Percentiles rank a stretch among this genome's conserved stretches.
Conservation (phyloP, 2,888 invertebrate species). For the Sphecodes monilicornis region DNA sequence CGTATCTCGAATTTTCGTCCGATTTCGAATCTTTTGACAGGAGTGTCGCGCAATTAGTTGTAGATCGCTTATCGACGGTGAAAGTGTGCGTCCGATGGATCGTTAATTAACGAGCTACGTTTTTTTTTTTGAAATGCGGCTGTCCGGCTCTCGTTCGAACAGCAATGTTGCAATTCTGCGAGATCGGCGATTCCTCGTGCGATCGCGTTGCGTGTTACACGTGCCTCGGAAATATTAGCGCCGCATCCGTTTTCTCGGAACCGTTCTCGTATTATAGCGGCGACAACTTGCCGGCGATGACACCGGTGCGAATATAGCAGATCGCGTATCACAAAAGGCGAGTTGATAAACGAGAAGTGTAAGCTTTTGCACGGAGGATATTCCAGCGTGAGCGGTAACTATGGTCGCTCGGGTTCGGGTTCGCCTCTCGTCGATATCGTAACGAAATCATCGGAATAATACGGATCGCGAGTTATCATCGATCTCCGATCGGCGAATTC, state of each 20-base stretch:
- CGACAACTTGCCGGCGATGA: slow-evolving; percentile 68
- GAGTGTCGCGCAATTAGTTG: not conserved
- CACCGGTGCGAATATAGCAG: slow-evolving; percentile 64
- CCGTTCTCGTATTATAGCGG: slow-evolving; percentile 76
- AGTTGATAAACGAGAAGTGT: slow-evolving; percentile 63
- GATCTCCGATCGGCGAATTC: not conserved
- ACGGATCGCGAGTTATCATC: not conserved
- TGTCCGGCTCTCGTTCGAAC: not conserved
- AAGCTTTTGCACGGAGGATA: slow-evolving; percentile 47
- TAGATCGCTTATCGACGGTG: not conserved
- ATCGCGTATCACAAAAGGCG: slow-evolving; percentile 65
- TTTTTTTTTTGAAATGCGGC: not conserved
- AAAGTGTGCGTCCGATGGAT: not conserved
- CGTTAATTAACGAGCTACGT: not conserved
- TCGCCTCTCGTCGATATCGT: slow-evolving; percentile 9
- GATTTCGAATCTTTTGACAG: not conserved
- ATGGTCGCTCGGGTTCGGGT: slow-evolving; percentile 27
- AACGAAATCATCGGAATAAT: not conserved
- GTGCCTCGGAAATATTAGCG: slow-evolving; percentile 62
- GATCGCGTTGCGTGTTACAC: slow-evolving; percentile 53
- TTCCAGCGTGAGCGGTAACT: slow-evolving; percentile 23
- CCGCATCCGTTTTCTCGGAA: slow-evolving; percentile 78
- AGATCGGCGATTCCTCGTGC: slow-evolving; percentile 44
- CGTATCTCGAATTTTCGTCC: not conserved
- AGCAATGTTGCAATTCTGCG: slow-evolving; percentile 26